Evolutionary conservation across 2,113 vertebrate genomes (phyloP).

Genomic region (Ailurus styani): DNA sequence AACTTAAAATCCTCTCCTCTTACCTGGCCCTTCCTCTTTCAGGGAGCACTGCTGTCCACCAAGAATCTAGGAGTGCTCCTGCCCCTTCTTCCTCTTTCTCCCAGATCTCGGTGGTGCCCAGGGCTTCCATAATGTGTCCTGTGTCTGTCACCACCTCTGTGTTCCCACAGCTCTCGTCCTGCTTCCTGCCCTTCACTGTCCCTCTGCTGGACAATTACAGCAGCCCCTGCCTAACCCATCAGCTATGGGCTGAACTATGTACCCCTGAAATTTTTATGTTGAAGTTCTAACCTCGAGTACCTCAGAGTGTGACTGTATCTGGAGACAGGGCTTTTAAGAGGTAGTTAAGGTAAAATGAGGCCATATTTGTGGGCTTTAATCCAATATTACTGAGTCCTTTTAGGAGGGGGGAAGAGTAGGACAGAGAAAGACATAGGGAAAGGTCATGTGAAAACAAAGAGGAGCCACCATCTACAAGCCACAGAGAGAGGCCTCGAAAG

Average conservation of each 20-base stretch:
- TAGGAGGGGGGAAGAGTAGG: neutral
- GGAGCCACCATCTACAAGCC: neutral
- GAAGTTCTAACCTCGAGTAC: neutral
- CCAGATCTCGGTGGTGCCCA: neutral
- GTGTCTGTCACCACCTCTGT: neutral
- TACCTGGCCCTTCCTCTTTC: neutral
- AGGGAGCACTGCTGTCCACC: neutral
- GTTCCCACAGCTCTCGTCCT: neutral
- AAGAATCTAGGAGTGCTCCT: neutral
- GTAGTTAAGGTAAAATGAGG: neutral
- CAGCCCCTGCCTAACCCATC: neutral
- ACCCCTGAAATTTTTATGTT: neutral
- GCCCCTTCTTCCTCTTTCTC: neutral
- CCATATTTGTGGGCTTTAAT: neutral
- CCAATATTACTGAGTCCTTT: neutral
- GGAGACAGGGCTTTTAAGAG: neutral
- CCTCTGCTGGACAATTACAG: neutral
- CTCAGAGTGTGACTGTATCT: neutral
- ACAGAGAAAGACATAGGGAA: neutral
- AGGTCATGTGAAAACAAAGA: neutral
- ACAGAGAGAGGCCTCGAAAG: neutral
- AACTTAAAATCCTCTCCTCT: neutral
- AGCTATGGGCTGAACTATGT: neutral
- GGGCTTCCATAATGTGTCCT: neutral
- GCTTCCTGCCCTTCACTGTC: neutral